A percentile compares a stretch with the other conserved stretches of the same genome.
These are phyloP conservation scores for Apis florea DNA, from an alignment of 1,140 invertebrate species.

Conservation along the genomic window DNA sequence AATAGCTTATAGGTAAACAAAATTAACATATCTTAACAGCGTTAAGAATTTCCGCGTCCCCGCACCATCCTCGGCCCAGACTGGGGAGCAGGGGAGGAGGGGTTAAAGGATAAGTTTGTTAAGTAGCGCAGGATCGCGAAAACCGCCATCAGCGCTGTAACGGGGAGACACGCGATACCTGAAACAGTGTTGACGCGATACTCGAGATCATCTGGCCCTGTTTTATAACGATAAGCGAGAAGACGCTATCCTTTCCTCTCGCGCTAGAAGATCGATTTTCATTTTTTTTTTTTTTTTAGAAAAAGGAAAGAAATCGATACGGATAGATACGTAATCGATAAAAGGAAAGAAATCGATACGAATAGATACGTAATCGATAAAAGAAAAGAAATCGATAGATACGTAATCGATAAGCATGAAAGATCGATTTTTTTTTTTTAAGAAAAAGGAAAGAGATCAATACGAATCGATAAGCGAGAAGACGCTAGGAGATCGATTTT, in stretches of 20 bases:
- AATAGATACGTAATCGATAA: too few relatives aligned
- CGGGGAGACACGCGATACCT: conserved; percentile 55
- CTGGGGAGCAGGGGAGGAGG: not conserved
- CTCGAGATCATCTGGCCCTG: conserved; percentile 21
- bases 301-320: too few relatives aligned
- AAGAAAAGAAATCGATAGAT: too few relatives aligned
- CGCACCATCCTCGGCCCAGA: conserved; percentile 54
- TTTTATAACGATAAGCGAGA: conserved; percentile 20
- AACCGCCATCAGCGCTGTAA: conserved; percentile 56
- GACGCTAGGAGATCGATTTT: too few relatives aligned
- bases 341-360: too few relatives aligned
- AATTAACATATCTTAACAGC: conserved; percentile 81
- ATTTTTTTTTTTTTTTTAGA: too few relatives aligned
- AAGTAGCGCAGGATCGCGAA: conserved; percentile 62
- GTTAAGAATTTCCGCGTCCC: conserved; percentile 79
- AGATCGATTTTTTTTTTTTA: too few relatives aligned
- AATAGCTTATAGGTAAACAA: conserved; percentile 82
- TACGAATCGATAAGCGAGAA: too few relatives aligned
- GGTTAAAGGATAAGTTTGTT: conserved; percentile 66
- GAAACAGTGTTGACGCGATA: conserved; percentile 40
- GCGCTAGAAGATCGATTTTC: too few relatives aligned
- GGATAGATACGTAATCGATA: too few relatives aligned
- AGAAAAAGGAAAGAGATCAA: too few relatives aligned
- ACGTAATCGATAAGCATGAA: too few relatives aligned
- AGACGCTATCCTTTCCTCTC: not conserved